Base-by-base conservation (phyloP, 2,888 invertebrate species). In the Protodeltote pygarga region DNA sequence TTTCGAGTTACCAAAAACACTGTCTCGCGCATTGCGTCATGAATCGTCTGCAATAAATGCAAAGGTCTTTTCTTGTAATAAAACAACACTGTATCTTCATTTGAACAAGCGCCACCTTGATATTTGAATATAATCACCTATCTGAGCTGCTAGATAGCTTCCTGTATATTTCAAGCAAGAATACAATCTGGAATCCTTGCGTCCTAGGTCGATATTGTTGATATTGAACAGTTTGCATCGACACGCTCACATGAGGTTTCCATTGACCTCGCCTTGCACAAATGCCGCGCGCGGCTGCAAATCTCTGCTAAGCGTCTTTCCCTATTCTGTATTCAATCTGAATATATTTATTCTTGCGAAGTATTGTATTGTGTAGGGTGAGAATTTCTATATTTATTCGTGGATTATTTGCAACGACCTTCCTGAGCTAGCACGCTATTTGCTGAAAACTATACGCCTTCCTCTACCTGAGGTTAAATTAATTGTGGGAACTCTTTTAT, bases 241-340 rank as follows among this genome's bases (percentile, higher is more conserved):
- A 40, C 42, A 41, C 42, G 51, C 76, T 76, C 71, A 71, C 78
- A 75, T 81, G 79, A 81, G 82, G 83, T 81, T 83, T 83, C 83
- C 70, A 72, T 48, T 73, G 81, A 72, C 79, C 79, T 83, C 72
- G 77, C 65, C 58, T 58, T 60, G 51, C 53, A 66, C 60, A 62
- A 65, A 67, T 70, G 65, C 59, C 52, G 53, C 58, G 60, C 64
- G 63, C 54, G 67, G 66, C 64, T 49, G 65, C 65, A 79, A 81
- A 67, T 68, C 68, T 67, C 57, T 21, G 29, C 42, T 65, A 65
- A 67, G 58, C 53, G 79, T 80, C 73, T 79, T 73, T 61, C 68
- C 66, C 66, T 71, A 74, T 71, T 70, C 54, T 60, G 54, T 46
- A 33, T 58, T 53, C 29, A 31, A 44, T 62, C 42, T 39, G 39